These are phyloP conservation scores for Pollenia amentaria DNA, from an alignment of 2,888 invertebrate species.

Conservation along the genomic window DNA sequence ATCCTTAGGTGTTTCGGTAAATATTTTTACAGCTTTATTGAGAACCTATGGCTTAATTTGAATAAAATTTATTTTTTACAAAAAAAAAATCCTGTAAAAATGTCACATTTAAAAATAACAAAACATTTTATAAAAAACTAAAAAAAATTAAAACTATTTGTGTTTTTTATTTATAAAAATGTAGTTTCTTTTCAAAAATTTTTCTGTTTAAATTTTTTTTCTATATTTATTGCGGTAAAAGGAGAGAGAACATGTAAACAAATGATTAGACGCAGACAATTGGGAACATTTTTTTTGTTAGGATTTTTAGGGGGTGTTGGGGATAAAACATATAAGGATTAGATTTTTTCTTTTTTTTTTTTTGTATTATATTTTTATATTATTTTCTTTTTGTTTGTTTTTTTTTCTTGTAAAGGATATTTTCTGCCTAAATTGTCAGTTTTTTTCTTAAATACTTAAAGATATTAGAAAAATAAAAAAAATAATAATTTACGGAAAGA, in stretches of 20 bases:
- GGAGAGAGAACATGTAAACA: slow-evolving; percentile 85
- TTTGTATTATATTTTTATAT: slow-evolving; percentile 75
- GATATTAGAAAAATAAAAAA: slow-evolving; percentile 53
- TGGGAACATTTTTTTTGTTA: slow-evolving; percentile 86
- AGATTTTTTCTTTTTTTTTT: slow-evolving; percentile 67
- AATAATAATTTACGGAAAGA: background rate
- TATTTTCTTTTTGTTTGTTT: slow-evolving; percentile 69
- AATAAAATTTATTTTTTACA: slow-evolving; percentile 55
- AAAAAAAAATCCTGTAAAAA: slow-evolving; percentile 59
- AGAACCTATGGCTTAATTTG: slow-evolving; percentile 1
- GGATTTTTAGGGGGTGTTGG: slow-evolving; percentile 79
- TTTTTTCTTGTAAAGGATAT: slow-evolving; percentile 43
- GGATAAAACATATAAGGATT: slow-evolving; percentile 73
- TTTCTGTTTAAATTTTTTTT: slow-evolving; percentile 39
- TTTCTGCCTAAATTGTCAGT: slow-evolving; percentile 28
- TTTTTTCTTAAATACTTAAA: slow-evolving; percentile 60
- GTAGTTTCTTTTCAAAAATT: slow-evolving; percentile 29
- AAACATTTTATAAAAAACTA: slow-evolving; percentile 1
- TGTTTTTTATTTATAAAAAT: slow-evolving; percentile 67
- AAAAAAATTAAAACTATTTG: slow-evolving; percentile 41
- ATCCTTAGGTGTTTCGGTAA: too few species aligned
- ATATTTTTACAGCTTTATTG: background rate
- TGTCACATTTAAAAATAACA: slow-evolving; percentile 63
- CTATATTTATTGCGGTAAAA: slow-evolving; percentile 63
- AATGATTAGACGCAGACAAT: slow-evolving; percentile 93